These are phyloP conservation scores for Andrena dorsata DNA, from an alignment of 2,888 invertebrate genomes.

Conservation along the genomic window DNA sequence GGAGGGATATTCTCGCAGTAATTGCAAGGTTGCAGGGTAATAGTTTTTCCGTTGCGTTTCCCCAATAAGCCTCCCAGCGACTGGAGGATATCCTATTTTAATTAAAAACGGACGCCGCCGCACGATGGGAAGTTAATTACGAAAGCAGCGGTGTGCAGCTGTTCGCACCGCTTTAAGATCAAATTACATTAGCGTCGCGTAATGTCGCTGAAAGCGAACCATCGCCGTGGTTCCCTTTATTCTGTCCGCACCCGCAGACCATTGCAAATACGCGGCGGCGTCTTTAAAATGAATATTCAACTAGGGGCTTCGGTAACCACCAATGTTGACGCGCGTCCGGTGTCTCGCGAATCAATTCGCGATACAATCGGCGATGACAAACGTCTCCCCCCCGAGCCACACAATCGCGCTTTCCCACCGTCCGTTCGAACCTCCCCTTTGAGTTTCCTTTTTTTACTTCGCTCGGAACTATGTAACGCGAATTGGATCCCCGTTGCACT, in stretches of 20 bases:
- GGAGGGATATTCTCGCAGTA: neutral
- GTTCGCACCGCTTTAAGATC: constrained; percentile 24
- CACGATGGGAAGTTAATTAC: constrained; percentile 41
- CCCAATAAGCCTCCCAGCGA: neutral
- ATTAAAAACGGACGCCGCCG: constrained; percentile 20
- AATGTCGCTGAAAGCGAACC: constrained; percentile 29
- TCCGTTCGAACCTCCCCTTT: neutral
- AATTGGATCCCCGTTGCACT: neutral
- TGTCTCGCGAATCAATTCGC: constrained; percentile 17
- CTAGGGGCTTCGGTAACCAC: constrained; percentile 9
- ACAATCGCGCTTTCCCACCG: neutral
- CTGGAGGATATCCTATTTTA: constrained; percentile 30
- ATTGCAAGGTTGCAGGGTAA: neutral
- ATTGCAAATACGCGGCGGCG: constrained; percentile 1
- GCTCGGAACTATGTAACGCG: neutral
- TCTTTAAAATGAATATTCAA: constrained; percentile 41
- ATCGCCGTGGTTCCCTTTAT: neutral
- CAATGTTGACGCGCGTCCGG: neutral
- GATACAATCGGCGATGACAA: neutral
- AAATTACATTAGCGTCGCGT: constrained; percentile 38
- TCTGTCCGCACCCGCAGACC: neutral
- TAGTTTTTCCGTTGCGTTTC: too few species aligned
- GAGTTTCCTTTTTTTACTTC: neutral
- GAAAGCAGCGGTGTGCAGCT: constrained; percentile 28
- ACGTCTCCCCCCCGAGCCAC: neutral